Evolutionary conservation across 2,797 vertebrate species (phyloP), one percentile per base, ranked within the genome.

Genomic region (Chelonia mydas): DNA sequence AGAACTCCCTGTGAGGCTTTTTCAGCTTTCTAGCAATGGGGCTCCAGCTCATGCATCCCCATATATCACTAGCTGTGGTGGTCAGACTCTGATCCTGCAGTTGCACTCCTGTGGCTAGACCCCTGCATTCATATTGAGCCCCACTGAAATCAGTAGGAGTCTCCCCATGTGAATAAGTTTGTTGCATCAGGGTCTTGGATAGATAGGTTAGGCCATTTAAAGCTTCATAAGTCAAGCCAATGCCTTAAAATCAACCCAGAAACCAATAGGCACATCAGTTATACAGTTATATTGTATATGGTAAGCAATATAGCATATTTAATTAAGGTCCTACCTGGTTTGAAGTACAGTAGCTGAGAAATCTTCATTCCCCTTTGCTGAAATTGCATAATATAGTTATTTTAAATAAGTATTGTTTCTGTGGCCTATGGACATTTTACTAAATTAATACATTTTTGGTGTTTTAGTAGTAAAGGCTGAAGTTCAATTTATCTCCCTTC

Each of bases 1-100:
- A 54, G 33, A 93, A 77, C 3, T 28, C 4, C 17, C 31, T 17
- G 13, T 6, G 0, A 7, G 2, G 1, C 19, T 86, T 0, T 0
- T 54, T 16, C 68, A 41, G 13, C 45, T 88, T 49, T 15, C 1
- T 13, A 23, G 9, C 31, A 8, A 25, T 5, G 5, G 13, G 84
- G 23, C n/a, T 88, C 3, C 37, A 47, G 31, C 3, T 77, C 49
- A 13, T 53, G 5, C 10, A 82, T 45, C 50, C 41, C 81, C 72
- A 11, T 19, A 23, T 3, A 27, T n/a, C 47, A 27, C 1, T 11
- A 31, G 28, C 11, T 61, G 23, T 6, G 33, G n/a, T 68, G 33
- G 3, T 37, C 7, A 23, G 81, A 9, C n/a, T 0, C 0, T 33
- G 45, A 88, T 49, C 11, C 50, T 82, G 16, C 11, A 17, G 45